These are phyloP conservation scores for Chloropsis hardwickii DNA, from an alignment of 2,113 vertebrate species.

Conservation along the genomic window DNA sequence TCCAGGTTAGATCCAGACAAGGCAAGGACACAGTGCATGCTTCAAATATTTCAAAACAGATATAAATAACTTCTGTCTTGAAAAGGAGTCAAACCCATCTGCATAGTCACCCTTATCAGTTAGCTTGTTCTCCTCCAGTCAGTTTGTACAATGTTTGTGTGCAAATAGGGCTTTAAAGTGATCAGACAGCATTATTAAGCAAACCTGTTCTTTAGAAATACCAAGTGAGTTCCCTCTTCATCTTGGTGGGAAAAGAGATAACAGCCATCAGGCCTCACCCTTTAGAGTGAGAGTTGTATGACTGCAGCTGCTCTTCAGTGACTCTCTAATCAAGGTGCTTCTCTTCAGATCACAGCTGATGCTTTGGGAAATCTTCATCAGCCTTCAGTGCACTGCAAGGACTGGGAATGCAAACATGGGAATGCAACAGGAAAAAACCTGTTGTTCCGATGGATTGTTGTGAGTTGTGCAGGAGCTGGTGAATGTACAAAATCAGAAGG, in stretches of 20 bases:
- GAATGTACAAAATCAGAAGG: neutral
- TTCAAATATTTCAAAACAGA: conserved; percentile 14
- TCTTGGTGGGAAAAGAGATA: conserved; percentile 29
- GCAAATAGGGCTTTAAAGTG: conserved; percentile 67
- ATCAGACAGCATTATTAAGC: conserved; percentile 63
- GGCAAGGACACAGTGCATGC: neutral
- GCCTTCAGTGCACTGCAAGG: neutral
- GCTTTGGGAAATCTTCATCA: neutral
- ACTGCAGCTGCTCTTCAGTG: neutral
- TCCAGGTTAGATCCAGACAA: neutral
- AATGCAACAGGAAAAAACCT: neutral
- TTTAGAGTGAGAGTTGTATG: neutral
- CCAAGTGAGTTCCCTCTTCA: conserved; percentile 36
- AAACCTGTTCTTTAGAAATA: conserved; percentile 46
- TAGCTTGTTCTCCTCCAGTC: conserved; percentile 29
- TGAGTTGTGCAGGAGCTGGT: neutral
- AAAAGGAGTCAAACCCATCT: conserved; percentile 37
- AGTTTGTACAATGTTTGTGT: conserved; percentile 50
- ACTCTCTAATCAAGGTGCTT: conserved; percentile 58
- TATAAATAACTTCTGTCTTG: conserved; percentile 38
- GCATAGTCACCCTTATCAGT: conserved; percentile 24
- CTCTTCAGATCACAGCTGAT: conserved; percentile 6
- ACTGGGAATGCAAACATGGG: neutral
- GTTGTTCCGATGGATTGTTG: neutral
- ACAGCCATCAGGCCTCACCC: neutral